Evolutionary conservation across 1,140 invertebrate species (phyloP).

Genomic region (Sarcophaga peregrina): DNA sequence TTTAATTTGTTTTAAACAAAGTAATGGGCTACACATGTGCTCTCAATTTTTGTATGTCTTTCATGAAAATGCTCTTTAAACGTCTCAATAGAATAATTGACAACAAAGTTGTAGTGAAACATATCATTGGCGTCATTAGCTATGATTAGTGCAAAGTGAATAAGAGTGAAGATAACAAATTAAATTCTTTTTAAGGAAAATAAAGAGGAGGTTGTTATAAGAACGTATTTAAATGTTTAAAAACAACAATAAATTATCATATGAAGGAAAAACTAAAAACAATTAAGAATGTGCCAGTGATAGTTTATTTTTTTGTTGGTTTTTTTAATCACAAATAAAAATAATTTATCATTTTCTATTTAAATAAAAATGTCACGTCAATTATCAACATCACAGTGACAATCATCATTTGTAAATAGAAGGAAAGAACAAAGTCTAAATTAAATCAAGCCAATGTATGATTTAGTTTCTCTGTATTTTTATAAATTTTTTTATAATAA

Average conservation of each 20-base stretch:
- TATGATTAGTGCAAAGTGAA: slow-evolving; percentile 18
- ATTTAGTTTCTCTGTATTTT: no score
- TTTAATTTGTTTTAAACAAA: background rate
- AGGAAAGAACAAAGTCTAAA: slow-evolving; percentile 33
- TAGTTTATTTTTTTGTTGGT: no score
- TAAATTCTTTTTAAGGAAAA: background rate
- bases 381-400: background rate
- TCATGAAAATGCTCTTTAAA: background rate
- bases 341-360: slow-evolving; percentile 32
- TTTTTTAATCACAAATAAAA: background rate
- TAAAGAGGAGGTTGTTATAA: background rate
- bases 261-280: background rate
- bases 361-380: slow-evolving; percentile 1
- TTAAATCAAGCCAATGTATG: slow-evolving; percentile 27
- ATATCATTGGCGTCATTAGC: background rate
- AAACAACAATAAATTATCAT: background rate
- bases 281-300: slow-evolving; percentile 16
- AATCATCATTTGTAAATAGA: slow-evolving; percentile 1
- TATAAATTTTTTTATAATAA: background rate
- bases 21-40: background rate
- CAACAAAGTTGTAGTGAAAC: background rate
- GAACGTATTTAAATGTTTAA: background rate
- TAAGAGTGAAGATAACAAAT: background rate
- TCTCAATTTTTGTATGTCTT: background rate
- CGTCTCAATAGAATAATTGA: background rate